A percentile compares a stretch with the other conserved stretches of the same genome.
Conservation (phyloP, 2,113 vertebrate species). For the Myotis davidii region DNA sequence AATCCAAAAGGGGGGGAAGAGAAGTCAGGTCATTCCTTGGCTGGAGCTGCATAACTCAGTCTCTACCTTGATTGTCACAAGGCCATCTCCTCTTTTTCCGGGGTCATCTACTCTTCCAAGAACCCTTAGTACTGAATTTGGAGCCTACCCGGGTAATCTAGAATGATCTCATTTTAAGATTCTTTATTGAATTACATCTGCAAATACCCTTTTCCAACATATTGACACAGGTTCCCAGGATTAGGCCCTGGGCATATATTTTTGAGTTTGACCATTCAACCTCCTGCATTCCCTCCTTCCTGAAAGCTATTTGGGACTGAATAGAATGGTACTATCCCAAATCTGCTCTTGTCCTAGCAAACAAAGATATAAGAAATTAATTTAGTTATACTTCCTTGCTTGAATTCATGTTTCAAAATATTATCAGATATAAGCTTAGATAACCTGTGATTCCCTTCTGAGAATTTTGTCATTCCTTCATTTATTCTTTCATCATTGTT, state of each 20-base stretch:
- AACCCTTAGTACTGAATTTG: neutral
- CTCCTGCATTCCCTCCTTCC: neutral
- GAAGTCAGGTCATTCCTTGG: neutral
- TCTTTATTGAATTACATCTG: neutral
- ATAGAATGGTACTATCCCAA: neutral
- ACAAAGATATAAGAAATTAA: neutral
- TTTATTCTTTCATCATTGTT: neutral
- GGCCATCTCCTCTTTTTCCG: neutral
- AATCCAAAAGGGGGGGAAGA: neutral
- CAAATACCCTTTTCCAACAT: neutral
- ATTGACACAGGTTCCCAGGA: neutral
- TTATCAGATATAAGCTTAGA: neutral
- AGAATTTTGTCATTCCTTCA: neutral
- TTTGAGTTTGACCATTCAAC: neutral
- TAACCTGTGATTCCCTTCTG: neutral
- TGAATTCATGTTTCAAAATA: neutral
- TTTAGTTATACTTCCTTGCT: neutral
- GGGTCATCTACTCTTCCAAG: neutral
- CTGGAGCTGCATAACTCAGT: neutral
- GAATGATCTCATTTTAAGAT: neutral
- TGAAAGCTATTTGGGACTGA: neutral
- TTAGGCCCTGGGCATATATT: neutral
- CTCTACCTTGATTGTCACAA: neutral
- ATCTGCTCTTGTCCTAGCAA: neutral
- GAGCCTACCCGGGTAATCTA: neutral